A percentile compares a stretch with the other conserved stretches of the same genome.
These are phyloP conservation scores for Chalcosyrphus nemorum DNA, from an alignment of 2,888 invertebrate genomes.

Conservation along the genomic window DNA sequence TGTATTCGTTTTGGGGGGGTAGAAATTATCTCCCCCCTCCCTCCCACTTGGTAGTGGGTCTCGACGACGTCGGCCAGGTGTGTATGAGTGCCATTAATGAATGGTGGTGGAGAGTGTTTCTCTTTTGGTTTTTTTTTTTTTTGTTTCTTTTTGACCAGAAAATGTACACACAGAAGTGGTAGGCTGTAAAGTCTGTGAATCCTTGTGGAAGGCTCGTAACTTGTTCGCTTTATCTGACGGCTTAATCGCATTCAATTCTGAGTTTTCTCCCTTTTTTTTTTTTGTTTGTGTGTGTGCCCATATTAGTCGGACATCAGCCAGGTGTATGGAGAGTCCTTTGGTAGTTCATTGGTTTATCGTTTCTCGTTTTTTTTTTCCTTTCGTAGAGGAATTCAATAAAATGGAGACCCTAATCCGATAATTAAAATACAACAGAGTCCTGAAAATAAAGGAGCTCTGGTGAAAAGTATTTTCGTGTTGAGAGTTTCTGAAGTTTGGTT, in stretches of 20 bases:
- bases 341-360: constrained; percentile 65
- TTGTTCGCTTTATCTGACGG: constrained; percentile 69
- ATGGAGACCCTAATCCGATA: constrained; percentile 66
- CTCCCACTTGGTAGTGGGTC: too few species aligned
- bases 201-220: constrained; percentile 63
- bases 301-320: constrained; percentile 12
- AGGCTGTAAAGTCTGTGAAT: constrained; percentile 29
- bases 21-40: too few species aligned
- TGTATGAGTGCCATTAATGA: constrained; percentile 63
- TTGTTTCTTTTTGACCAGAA: not conserved
- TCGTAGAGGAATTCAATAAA: constrained; percentile 64
- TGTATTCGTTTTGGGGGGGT: constrained; percentile 27
- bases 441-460: constrained; percentile 6
- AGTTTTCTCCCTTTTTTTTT: constrained; percentile 27
- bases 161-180: not conserved
- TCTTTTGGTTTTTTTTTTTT: not conserved
- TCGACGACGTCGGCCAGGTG: constrained; percentile 55
- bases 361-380: constrained; percentile 41
- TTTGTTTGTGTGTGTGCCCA: too few species aligned
- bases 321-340: constrained; percentile 25
- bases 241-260: constrained; percentile 67
- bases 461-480: constrained; percentile 46
- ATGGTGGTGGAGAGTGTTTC: constrained; percentile 46
- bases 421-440: constrained; percentile 66
- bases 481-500: constrained; percentile 10